Evolutionary conservation across 2,888 invertebrate species (phyloP), one percentile per base, ranked within the genome.

Genomic region (Spialia ferax): DNA sequence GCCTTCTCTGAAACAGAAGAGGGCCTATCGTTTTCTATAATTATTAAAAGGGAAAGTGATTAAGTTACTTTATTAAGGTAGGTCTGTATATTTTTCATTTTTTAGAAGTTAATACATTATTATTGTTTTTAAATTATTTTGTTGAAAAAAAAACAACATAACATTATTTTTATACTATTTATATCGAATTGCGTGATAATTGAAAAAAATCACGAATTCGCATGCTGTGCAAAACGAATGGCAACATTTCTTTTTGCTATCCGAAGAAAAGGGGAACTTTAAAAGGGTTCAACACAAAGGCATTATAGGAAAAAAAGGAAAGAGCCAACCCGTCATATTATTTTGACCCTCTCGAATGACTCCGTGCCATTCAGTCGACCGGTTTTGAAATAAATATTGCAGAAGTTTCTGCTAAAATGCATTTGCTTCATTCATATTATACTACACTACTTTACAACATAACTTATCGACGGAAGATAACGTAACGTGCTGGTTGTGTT

Each of bases 311-410:
- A 7, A 13, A 22, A 54, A 54, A 54, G 22, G 13, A 54, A 54
- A 54, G 23, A 26, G 54, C 54, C n/a, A 54, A 29, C 54, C 29
- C 42, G 59, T 59, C 29, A 54, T 59, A 42, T 42, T 59, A 59
- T 42, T 59, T 42, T 20, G 59, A 42, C 22, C 26, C 42, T 45
- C 10, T 18, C 23, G 23, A 26, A 57, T 57, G 42, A 32, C 7
- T 35, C n/a, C 22, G 29, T n/a, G 3, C 8, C 10, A 59, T 22
- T 42, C 15, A 54, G 15, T 29, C 29, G 26, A 29, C 54, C 29
- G 54, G 54, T 54, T 54, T 54, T 29, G 29, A 54, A 35, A 52
- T 52, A 52, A 52, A 52, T 52, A 23, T 23, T 52, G 52, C 23
- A 11, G 18, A 10, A 48, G 11, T 18, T 48, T 48, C 38, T 48